These are phyloP conservation scores for Megaceryle maxima DNA, from an alignment of 2,113 vertebrate genomes.

Conservation along the genomic window DNA sequence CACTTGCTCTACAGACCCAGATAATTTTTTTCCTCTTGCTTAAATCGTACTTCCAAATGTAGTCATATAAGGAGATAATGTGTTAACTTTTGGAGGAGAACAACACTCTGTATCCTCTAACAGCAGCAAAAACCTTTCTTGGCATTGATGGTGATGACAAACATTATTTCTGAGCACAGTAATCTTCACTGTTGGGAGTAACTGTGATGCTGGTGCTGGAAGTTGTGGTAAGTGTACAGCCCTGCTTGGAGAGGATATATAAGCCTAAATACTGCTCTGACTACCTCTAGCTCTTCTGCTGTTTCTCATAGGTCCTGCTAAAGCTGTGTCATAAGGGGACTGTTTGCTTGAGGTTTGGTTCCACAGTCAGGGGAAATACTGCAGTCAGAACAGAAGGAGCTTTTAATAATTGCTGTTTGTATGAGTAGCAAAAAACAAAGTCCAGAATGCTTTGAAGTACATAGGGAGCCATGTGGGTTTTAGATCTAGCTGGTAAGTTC, in stretches of 20 bases:
- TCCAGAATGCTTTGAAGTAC: neutral
- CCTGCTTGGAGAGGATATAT: neutral
- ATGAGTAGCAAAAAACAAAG: neutral
- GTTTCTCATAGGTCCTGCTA: neutral
- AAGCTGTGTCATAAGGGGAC: neutral
- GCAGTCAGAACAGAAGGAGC: neutral
- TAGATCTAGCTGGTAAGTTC: neutral
- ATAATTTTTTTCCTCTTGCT: neutral
- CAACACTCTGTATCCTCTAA: neutral
- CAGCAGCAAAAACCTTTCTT: neutral
- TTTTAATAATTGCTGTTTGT: neutral
- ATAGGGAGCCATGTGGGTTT: neutral
- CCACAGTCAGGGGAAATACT: neutral
- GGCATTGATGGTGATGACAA: neutral
- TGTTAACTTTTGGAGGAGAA: neutral
- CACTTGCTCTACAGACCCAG: neutral
- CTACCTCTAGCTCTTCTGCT: neutral
- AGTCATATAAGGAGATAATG: neutral
- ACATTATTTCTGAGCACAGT: neutral
- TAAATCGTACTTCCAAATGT: neutral
- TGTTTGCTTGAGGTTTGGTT: neutral
- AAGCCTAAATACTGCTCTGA: neutral
- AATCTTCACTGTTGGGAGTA: neutral
- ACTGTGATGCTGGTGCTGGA: neutral
- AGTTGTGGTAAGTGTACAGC: neutral